Base-by-base conservation (phyloP, 1,140 invertebrate species). In the Heliconius melpomene region DNA sequence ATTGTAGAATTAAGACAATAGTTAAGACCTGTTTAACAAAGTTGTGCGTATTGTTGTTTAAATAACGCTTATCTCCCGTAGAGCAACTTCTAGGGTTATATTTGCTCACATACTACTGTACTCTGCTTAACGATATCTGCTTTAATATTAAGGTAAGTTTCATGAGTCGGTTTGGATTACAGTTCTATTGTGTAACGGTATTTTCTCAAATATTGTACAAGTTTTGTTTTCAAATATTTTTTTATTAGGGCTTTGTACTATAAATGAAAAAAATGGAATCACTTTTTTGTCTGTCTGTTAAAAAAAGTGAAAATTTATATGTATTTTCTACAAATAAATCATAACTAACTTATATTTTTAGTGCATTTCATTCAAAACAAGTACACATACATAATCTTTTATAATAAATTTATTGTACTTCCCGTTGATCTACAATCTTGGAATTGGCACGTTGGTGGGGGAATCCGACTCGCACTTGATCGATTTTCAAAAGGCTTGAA, bases 1-100 rank as follows among this genome's bases (percentile, higher is more conserved):
- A 66, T 66, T 92, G 88, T 90, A 92, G 89, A 91, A 93, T 92
- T 92, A 87, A 89, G 82, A 86, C 84, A 87, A 89, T 90, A 89
- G 90, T 90, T 89, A 82, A 75, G 80, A 85, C 88, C 87, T 88
- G 87, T 87, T 89, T 88, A 82, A 88, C 83, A 83, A 87, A 85
- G 87, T 89, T 89, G 84, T 84, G 84, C 85, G 86, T 88, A 84
- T 85, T 85, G 86, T 86, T 90, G 84, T 88, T 87, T 86, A 89
- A 87, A 90, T 89, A 77, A 86, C 84, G 75, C 83, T 87, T 86
- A 86, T 86, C 81, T 84, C 78, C 81, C 83, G 85, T 75, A 79
- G 80, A 81, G 76, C 72, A 79, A 57, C 81, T 78, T 81, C 76
- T 77, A 76, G 72, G 80, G 81, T 83, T 83, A 81, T 81, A 78